Percentiles rank a stretch among this genome's conserved stretches.
Evolutionary conservation across 1,140 invertebrate genomes (phyloP).

Genomic region (Cotesia typhae): DNA sequence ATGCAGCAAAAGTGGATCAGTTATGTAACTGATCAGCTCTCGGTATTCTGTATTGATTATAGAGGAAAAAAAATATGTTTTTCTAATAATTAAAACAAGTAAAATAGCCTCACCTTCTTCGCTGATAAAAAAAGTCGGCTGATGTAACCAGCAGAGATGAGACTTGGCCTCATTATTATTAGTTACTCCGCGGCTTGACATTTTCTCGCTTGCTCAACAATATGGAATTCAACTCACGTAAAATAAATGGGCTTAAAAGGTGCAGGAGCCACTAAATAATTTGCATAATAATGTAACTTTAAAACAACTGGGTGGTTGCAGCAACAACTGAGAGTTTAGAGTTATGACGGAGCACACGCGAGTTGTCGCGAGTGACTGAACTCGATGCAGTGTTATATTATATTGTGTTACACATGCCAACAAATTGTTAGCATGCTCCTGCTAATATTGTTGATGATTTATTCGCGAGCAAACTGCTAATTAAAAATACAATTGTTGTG

Average conservation of each 20-base stretch:
- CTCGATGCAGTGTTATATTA: not conserved
- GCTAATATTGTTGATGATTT: not conserved
- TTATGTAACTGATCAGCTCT: not conserved
- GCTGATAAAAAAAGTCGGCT: constrained; percentile 54
- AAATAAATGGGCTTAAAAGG: too few species aligned
- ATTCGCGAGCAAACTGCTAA: too few species aligned
- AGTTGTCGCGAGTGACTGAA: constrained; percentile 3
- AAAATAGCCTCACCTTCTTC: constrained; percentile 43
- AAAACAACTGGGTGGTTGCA: too few species aligned
- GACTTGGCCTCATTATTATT: constrained; percentile 41
- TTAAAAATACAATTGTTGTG: too few species aligned
- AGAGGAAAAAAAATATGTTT: not conserved
- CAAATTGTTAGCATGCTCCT: not conserved
- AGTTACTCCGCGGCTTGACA: constrained; percentile 61
- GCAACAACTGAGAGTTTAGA: too few species aligned
- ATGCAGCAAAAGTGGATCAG: not conserved
- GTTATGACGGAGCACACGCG: not conserved
- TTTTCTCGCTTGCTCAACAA: constrained; percentile 37
- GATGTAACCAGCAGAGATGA: constrained; percentile 47
- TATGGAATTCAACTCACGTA: not conserved
- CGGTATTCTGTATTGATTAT: not conserved
- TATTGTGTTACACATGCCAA: not conserved
- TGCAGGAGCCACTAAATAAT: too few species aligned
- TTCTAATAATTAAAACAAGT: not conserved
- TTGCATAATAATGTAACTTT: too few species aligned